These are phyloP conservation scores for Eulithis prunata DNA, from an alignment of 2,888 invertebrate species.

Conservation along the genomic window DNA sequence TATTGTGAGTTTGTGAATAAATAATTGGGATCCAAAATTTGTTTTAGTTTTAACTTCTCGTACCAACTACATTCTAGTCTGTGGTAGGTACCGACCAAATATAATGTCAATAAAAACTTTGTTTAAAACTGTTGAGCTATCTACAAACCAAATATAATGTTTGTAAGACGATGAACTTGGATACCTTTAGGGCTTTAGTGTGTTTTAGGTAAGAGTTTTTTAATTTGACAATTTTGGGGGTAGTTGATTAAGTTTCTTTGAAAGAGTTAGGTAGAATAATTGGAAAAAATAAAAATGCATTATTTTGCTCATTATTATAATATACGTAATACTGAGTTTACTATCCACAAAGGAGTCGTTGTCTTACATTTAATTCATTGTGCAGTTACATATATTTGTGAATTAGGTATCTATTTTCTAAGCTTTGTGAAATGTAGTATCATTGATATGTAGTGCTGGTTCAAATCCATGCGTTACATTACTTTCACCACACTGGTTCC, in stretches of 20 bases:
- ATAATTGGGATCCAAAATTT: constrained; percentile 27
- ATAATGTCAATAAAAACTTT: no score
- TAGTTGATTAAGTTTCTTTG: no score
- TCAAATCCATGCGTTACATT: constrained; percentile 17
- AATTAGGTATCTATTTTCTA: constrained; percentile 28
- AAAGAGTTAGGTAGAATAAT: no score
- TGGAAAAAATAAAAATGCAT: constrained; percentile 26
- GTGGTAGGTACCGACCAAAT: no score
- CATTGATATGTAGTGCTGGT: constrained; percentile 39
- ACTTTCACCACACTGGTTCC: constrained; percentile 7
- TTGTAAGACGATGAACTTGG: no score
- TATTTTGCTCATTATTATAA: constrained; percentile 38
- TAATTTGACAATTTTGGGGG: no score
- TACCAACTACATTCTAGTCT: no score
- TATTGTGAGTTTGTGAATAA: constrained; percentile 37
- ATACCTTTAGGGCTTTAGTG: no score
- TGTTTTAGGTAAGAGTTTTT: no score
- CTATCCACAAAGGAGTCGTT: constrained; percentile 34
- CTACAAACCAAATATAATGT: no score
- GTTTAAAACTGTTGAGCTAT: no score
- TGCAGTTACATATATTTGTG: constrained; percentile 41
- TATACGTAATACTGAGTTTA: constrained; percentile 43
- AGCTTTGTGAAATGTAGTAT: constrained; percentile 36
- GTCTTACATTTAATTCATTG: constrained; percentile 40
- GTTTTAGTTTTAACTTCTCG: no score